Evolutionary conservation across 2,113 vertebrate species (phyloP).

Genomic region (Thamnaconus septentrionalis): DNA sequence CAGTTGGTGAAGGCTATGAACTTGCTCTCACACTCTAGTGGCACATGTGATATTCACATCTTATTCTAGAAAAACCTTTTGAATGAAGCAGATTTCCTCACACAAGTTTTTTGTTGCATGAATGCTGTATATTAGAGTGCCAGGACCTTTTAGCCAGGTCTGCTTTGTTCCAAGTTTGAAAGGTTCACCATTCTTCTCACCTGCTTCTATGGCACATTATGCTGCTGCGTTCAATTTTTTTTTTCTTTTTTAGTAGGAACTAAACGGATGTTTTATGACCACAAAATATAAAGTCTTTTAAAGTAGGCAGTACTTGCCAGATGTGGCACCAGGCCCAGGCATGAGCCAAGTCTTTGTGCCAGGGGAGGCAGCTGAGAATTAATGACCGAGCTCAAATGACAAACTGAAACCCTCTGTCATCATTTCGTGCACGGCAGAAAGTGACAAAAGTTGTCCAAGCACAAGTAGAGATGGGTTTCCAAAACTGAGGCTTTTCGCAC

Average conservation of each 20-base stretch:
- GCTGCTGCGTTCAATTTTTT: conserved; percentile 12
- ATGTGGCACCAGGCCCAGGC: conserved; percentile 26
- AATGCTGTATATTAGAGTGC: conserved; percentile 28
- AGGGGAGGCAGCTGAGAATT: conserved; percentile 41
- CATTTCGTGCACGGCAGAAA: conserved; percentile 41
- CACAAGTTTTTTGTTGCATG: conserved; percentile 18
- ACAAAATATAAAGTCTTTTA: conserved; percentile 35
- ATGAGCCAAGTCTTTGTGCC: conserved; percentile 29
- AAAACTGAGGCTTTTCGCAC: not conserved
- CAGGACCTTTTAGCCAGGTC: not conserved
- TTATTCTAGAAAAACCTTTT: conserved; percentile 23
- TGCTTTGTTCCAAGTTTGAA: too few relatives aligned
- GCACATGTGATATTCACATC: conserved; percentile 12
- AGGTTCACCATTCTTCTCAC: conserved; percentile 8
- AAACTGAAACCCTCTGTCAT: conserved; percentile 45
- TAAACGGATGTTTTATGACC: conserved; percentile 19
- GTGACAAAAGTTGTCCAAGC: conserved; percentile 30
- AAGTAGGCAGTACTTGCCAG: not conserved
- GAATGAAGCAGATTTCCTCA: conserved; percentile 15
- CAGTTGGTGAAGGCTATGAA: conserved; percentile 50
- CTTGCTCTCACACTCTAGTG: conserved; percentile 7
- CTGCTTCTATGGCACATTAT: conserved; percentile 14
- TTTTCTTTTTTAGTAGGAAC: not conserved
- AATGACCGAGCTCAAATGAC: conserved; percentile 39
- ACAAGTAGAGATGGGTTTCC: conserved; percentile 31